Percentiles rank a stretch among this genome's conserved stretches.
Evolutionary conservation across 2,797 vertebrate genomes (phyloP).

Genomic region (Pyrocephalus nanus): DNA sequence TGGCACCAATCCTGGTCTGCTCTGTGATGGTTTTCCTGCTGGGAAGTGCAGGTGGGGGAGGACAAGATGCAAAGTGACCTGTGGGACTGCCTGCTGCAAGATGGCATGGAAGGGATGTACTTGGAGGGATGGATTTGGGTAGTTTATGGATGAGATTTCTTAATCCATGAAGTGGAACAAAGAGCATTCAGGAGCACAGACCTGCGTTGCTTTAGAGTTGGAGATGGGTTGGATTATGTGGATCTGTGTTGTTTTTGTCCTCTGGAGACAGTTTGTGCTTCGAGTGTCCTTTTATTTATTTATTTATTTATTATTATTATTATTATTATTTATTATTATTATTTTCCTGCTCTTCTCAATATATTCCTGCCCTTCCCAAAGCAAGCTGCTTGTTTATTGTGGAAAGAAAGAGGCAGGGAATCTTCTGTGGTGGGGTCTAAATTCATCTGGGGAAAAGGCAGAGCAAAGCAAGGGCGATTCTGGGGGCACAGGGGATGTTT

Average conservation of each 20-base stretch:
- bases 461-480: neutral
- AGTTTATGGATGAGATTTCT: neutral
- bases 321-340: too few relatives aligned
- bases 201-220: neutral
- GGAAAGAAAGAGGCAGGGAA: neutral
- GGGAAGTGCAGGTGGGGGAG: accelerated
- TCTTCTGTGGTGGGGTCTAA: neutral
- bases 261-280: neutral
- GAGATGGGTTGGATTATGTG: neutral
- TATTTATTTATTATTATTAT: too few relatives aligned
- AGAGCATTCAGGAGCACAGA: neutral
- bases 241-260: neutral
- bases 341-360: neutral
- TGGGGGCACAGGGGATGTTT: neutral
- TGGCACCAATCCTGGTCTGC: neutral
- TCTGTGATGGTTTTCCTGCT: neutral
- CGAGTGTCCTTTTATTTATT: neutral
- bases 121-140: neutral
- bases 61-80: accelerated
- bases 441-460: neutral
- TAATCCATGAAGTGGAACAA: neutral
- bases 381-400: neutral
- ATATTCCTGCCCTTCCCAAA: neutral
- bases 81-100: neutral
- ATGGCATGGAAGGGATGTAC: neutral